phyloP scores from a whole-genome alignment of 1,140 invertebrate genomes.

The Pseudobourletiella spinata region DNA sequence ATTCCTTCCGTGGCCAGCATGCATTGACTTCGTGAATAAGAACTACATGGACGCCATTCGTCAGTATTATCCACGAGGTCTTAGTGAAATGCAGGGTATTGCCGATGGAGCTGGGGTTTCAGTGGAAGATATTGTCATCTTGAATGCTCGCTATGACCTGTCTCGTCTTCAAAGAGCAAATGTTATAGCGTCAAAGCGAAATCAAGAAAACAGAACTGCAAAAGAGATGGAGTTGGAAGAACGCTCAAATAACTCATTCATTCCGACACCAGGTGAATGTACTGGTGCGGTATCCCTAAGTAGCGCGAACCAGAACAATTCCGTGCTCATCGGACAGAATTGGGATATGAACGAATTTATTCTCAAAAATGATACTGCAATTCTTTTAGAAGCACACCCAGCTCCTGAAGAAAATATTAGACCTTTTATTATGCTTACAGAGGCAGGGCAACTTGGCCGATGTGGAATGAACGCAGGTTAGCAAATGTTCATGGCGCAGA shows the following conservation, averaged over 20 bases:
- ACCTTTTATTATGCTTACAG: slow-evolving; percentile 17
- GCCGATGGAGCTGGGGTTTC: slow-evolving; percentile 2
- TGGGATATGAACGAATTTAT: slow-evolving; percentile 22
- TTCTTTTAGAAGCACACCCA: slow-evolving; percentile 22
- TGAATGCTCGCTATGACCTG: slow-evolving; percentile 19
- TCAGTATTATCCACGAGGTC: slow-evolving; percentile 8
- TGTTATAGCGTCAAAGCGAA: background rate
- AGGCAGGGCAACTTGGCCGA: slow-evolving; percentile 21
- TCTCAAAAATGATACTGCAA: slow-evolving; percentile 19
- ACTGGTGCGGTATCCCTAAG: slow-evolving; percentile 22
- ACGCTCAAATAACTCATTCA: background rate
- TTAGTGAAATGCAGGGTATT: slow-evolving; percentile 22
- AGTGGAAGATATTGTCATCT: slow-evolving; percentile 14
- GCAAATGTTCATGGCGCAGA: background rate
- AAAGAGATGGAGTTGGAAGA: background rate
- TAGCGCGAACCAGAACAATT: slow-evolving; percentile 1
- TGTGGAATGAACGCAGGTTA: slow-evolving; percentile 16
- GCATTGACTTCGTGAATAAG: slow-evolving; percentile 4
- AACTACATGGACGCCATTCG: slow-evolving; percentile 13
- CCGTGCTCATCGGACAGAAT: slow-evolving; percentile 25
- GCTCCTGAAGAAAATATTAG: slow-evolving; percentile 23
- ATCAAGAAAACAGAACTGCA: background rate
- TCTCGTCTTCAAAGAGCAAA: background rate
- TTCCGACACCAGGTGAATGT: slow-evolving; percentile 1
- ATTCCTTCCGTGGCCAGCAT: slow-evolving; percentile 10